A percentile compares a stretch with the other conserved stretches of the same genome.
These are phyloP conservation scores for Pectinophora gossypiella DNA, from an alignment of 1,140 invertebrate species.

Conservation along the genomic window DNA sequence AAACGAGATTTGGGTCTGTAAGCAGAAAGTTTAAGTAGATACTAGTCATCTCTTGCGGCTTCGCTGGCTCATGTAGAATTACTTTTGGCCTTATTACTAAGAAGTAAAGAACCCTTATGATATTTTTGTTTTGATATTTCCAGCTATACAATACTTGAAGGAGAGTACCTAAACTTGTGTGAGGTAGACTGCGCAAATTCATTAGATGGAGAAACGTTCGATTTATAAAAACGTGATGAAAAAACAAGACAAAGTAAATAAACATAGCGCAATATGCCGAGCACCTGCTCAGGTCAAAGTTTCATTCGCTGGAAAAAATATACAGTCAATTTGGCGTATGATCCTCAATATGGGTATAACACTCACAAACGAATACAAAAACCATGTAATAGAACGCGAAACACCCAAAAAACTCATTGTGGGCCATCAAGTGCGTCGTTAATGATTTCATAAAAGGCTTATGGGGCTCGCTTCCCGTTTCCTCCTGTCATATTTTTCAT, in stretches of 20 bases:
- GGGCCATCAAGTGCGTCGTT: conserved; percentile 49
- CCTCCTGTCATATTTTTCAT: conserved; percentile 54
- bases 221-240: too few species aligned
- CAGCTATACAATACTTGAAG: too few species aligned
- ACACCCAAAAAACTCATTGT: conserved; percentile 35
- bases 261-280: background rate
- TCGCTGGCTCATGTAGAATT: too few species aligned
- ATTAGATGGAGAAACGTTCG: too few species aligned
- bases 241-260: too few species aligned
- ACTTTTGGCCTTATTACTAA: too few species aligned
- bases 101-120: too few species aligned
- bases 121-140: too few species aligned
- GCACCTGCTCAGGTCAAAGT: background rate
- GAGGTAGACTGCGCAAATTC: too few species aligned
- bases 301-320: background rate
- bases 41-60: too few species aligned
- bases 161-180: too few species aligned
- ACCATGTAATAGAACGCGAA: conserved; percentile 23
- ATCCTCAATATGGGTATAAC: background rate
- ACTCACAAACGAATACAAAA: background rate
- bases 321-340: background rate
- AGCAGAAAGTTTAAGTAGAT: too few species aligned
- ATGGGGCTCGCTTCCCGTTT: conserved; percentile 47
- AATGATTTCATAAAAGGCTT: conserved; percentile 67
- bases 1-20: background rate